Conservation (phyloP, 2,888 invertebrate genomes). For the Aradus depressus region DNA sequence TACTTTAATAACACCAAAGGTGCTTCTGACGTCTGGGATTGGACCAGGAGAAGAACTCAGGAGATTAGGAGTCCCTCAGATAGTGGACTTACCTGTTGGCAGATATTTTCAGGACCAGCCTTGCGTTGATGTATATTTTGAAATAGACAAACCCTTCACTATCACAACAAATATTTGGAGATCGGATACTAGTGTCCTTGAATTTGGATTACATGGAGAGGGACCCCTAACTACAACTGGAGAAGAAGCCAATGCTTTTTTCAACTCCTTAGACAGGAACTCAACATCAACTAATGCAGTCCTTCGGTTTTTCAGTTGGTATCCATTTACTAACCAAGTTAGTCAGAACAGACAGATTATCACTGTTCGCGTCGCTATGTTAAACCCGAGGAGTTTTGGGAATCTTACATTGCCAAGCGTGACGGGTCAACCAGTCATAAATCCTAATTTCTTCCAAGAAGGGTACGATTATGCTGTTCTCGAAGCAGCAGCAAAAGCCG, state of each 20-base stretch:
- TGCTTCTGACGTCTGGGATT: too few relatives aligned
- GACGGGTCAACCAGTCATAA: conserved; percentile 2
- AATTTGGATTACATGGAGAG: background rate
- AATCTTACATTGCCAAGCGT: background rate
- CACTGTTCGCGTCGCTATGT: too few relatives aligned
- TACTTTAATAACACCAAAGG: too few relatives aligned
- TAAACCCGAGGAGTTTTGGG: background rate
- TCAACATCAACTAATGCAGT: too few relatives aligned
- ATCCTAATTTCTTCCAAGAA: background rate
- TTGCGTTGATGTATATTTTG: background rate
- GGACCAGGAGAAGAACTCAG: background rate
- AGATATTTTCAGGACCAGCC: conserved; percentile 6
- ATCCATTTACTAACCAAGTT: too few relatives aligned
- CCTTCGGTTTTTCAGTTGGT: too few relatives aligned
- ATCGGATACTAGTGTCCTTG: background rate
- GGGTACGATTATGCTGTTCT: background rate
- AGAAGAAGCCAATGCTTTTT: background rate
- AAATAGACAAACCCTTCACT: too few relatives aligned
- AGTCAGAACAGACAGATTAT: too few relatives aligned
- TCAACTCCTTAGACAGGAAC: background rate
- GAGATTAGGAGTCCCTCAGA: background rate
- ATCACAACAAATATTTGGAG: background rate
- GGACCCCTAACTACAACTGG: conserved; percentile 1
- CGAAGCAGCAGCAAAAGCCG: background rate
- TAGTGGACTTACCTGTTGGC: conserved; percentile 7